Conservation (phyloP, 1,140 invertebrate genomes). For the Tribolium castaneum region DNA sequence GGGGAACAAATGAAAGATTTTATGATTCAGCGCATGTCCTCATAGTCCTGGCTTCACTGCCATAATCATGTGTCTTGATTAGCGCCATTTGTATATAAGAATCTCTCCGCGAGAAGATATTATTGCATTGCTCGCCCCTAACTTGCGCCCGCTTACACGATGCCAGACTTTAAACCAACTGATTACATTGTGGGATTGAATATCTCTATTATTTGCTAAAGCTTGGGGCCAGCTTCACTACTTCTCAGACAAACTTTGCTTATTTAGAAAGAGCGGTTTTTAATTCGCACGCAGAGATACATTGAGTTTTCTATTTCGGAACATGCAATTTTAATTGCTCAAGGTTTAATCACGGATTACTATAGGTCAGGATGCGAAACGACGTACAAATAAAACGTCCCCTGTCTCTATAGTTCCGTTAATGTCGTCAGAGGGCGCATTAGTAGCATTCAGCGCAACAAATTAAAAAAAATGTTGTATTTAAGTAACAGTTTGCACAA, state of each 20-base stretch:
- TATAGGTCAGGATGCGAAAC: no score
- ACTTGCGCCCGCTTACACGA: neutral
- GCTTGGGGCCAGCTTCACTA: conserved; percentile 3
- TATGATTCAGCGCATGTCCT: conserved; percentile 59
- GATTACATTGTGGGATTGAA: conserved; percentile 38
- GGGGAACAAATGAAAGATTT: conserved; percentile 53
- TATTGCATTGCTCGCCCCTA: conserved; percentile 29
- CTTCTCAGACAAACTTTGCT: neutral
- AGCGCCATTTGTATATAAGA: conserved; percentile 64
- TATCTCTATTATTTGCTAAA: conserved; percentile 34
- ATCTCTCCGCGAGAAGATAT: conserved; percentile 53
- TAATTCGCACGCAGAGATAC: no score
- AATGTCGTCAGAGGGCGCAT: no score
- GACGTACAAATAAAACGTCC: no score
- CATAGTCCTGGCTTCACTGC: conserved; percentile 52
- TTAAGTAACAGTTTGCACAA: no score
- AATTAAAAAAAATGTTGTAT: no score
- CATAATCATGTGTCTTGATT: conserved; percentile 65
- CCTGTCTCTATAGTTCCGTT: no score
- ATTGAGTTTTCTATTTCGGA: no score
- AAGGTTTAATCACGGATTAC: no score
- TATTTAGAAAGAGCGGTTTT: neutral
- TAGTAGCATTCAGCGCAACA: no score
- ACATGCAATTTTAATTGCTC: no score
- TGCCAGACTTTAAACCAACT: conserved; percentile 28